These are phyloP conservation scores for Ictalurus furcatus DNA, from an alignment of 2,113 vertebrate species.

Conservation along the genomic window DNA sequence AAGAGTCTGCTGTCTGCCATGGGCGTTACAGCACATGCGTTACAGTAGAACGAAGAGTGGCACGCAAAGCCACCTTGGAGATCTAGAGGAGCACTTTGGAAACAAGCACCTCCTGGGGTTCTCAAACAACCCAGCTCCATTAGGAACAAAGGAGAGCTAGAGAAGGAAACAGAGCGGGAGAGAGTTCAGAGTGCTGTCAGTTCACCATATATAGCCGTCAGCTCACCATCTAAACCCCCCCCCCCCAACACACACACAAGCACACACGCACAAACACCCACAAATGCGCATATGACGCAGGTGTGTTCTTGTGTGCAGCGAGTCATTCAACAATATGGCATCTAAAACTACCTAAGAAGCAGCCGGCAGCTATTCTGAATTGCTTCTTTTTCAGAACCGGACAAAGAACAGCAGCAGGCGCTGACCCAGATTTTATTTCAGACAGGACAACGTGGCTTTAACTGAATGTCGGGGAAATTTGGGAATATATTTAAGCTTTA, in stretches of 20 bases:
- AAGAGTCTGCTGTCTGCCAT: background rate
- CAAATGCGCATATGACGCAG: background rate
- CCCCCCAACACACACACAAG: background rate
- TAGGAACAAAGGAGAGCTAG: background rate
- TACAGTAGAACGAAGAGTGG: slow-evolving; percentile 13
- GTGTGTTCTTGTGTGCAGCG: slow-evolving; percentile 28
- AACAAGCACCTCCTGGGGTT: slow-evolving; percentile 37
- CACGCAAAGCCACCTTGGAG: slow-evolving; percentile 49
- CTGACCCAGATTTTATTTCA: slow-evolving; percentile 39
- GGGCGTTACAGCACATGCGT: background rate
- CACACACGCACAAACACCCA: background rate
- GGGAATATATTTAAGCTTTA: slow-evolving; percentile 8
- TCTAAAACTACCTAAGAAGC: slow-evolving; percentile 35
- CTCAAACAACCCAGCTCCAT: slow-evolving; percentile 44
- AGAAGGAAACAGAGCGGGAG: background rate
- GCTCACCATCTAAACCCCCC: background rate
- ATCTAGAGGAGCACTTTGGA: slow-evolving; percentile 42
- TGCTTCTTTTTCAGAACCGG: background rate
- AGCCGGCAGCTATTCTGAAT: slow-evolving; percentile 18
- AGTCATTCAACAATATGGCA: slow-evolving; percentile 25
- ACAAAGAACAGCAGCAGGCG: background rate
- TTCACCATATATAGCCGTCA: slow-evolving; percentile 6
- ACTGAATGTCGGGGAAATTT: background rate
- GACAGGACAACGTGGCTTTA: background rate
- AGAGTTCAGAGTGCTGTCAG: slow-evolving; percentile 34